phyloP scores from a whole-genome alignment of 1,140 invertebrate species.

The Venturia canescens region DNA sequence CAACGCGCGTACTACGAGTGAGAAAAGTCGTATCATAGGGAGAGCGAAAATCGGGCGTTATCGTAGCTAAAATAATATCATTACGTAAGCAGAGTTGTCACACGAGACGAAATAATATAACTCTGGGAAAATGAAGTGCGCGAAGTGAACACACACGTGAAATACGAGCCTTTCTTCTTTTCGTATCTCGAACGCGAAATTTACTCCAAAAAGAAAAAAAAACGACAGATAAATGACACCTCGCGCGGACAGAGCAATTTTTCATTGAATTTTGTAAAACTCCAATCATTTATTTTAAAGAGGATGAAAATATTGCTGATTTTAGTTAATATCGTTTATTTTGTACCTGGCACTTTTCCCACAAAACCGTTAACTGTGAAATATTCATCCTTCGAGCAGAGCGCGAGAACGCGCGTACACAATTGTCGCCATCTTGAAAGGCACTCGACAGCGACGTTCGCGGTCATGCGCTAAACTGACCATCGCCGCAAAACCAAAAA shows the following conservation, averaged over 20 bases:
- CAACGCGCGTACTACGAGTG: not conserved
- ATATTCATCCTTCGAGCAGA: conserved; percentile 26
- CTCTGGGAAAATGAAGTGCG: conserved; percentile 3
- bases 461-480: conserved; percentile 2
- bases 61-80: conserved; percentile 69
- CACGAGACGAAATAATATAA: conserved; percentile 66
- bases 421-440: conserved; percentile 60
- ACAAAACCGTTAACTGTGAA: not conserved
- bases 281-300: too few species aligned
- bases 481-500: too few species aligned
- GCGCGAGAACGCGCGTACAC: conserved; percentile 46
- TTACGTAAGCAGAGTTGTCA: conserved; percentile 72
- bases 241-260: not conserved
- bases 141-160: not conserved
- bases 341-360: not conserved
- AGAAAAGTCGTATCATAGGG: not conserved
- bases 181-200: not conserved
- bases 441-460: conserved; percentile 45
- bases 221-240: not conserved
- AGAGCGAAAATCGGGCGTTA: conserved; percentile 51
- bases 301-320: not conserved
- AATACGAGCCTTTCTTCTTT: not conserved
- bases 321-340: not conserved
- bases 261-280: too few species aligned
- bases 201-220: not conserved